These are phyloP conservation scores for Atta colombica DNA, from an alignment of 1,140 invertebrate species.

Conservation along the genomic window DNA sequence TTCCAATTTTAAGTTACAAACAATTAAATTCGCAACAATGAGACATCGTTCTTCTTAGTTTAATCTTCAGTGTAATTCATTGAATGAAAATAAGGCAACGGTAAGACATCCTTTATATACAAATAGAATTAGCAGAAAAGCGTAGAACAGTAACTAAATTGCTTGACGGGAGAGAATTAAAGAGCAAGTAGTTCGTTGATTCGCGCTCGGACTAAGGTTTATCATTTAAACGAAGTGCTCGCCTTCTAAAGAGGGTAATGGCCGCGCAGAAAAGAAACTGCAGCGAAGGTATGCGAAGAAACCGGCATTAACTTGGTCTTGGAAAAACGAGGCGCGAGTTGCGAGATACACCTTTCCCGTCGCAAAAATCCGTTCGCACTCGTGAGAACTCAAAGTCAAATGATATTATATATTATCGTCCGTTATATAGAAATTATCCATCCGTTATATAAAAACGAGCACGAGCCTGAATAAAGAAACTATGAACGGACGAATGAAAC, in stretches of 20 bases:
- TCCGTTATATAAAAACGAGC: background rate
- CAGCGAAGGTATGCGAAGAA: constrained; percentile 21
- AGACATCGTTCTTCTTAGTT: constrained; percentile 26
- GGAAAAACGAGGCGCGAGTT: constrained; percentile 31
- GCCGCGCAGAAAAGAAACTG: constrained; percentile 22
- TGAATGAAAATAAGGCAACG: constrained; percentile 33
- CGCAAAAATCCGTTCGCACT: constrained; percentile 21
- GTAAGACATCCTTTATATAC: constrained; percentile 25
- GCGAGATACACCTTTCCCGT: background rate
- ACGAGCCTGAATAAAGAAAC: constrained; percentile 1
- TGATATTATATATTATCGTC: constrained; percentile 39
- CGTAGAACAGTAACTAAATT: constrained; percentile 44
- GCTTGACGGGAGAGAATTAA: constrained; percentile 40
- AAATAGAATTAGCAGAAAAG: constrained; percentile 41
- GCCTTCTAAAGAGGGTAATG: constrained; percentile 40
- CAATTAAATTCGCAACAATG: constrained; percentile 33
- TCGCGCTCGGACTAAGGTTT: constrained; percentile 16
- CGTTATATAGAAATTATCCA: constrained; percentile 28
- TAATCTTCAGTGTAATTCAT: background rate
- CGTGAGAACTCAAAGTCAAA: constrained; percentile 5
- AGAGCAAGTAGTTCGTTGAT: constrained; percentile 49
- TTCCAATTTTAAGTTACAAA: constrained; percentile 12
- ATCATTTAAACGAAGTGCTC: constrained; percentile 51
- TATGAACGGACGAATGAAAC: background rate
- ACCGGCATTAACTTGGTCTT: constrained; percentile 14